Evolutionary conservation across 2,797 vertebrate genomes (phyloP).

Genomic region (Scolopax rusticola): DNA sequence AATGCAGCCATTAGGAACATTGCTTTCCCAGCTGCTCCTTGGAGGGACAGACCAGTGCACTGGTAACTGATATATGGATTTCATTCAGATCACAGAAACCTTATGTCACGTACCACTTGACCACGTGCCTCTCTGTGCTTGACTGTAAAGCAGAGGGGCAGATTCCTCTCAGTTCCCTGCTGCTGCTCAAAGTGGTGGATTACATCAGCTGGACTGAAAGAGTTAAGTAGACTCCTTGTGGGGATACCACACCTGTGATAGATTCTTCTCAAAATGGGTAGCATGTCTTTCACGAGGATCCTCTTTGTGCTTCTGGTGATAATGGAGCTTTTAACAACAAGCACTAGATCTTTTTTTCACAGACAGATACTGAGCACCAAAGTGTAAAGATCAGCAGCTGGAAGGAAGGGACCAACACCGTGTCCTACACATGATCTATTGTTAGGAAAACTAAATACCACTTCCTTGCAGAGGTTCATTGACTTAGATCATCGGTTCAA

Average conservation of each 20-base stretch:
- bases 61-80: not conserved
- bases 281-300: not conserved
- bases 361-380: not conserved
- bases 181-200: not conserved
- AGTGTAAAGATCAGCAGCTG: not conserved
- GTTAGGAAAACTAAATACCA: not conserved
- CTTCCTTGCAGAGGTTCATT: not conserved
- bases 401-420: not conserved
- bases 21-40: not conserved
- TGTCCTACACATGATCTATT: not conserved
- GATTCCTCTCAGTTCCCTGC: not conserved
- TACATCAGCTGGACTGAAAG: not conserved
- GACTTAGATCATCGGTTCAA: not conserved
- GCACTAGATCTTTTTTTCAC: not conserved
- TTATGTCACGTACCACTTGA: not conserved
- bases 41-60: not conserved
- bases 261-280: not conserved
- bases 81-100: not conserved
- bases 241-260: not conserved
- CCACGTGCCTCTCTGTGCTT: not conserved
- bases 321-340: not conserved
- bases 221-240: not conserved
- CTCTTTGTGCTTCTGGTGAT: not conserved
- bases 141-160: not conserved
- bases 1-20: not conserved